Conservation (phyloP, 2,888 invertebrate species). For the Morpho deidamia region DNA sequence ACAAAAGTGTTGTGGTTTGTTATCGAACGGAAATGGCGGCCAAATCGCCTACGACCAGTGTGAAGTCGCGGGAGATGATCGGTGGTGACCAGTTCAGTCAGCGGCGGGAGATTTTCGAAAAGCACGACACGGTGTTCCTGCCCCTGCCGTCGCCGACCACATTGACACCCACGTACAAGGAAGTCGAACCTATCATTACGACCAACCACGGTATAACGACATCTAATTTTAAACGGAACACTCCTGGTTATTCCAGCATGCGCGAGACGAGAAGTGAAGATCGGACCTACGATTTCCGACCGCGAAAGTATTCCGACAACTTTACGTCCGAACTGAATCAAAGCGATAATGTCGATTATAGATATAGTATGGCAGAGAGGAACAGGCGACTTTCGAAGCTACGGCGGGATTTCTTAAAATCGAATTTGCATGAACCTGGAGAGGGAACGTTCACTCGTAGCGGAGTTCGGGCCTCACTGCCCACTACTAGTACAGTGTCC, state of each 20-base stretch:
- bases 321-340: conserved; percentile 65
- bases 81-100: conserved; percentile 72
- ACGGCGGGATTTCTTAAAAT: conserved; percentile 63
- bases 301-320: conserved; percentile 70
- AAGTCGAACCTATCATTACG: conserved; percentile 59
- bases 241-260: conserved; percentile 67
- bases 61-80: conserved; percentile 72
- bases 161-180: conserved; percentile 43
- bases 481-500: conserved; percentile 43
- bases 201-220: conserved; percentile 70
- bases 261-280: conserved; percentile 62
- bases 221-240: conserved; percentile 66
- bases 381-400: conserved; percentile 64
- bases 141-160: conserved; percentile 56
- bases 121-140: conserved; percentile 70
- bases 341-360: conserved; percentile 66
- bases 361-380: conserved; percentile 63
- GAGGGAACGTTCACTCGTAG: conserved; percentile 48
- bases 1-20: conserved; percentile 74
- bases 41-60: conserved; percentile 70
- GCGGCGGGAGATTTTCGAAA: conserved; percentile 72
- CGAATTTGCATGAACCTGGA: conserved; percentile 65
- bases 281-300: conserved; percentile 54
- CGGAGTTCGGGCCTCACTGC: conserved; percentile 62
- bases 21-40: conserved; percentile 73